phyloP scores from a whole-genome alignment of 2,797 vertebrate species.

The Acropternis orthonyx region DNA sequence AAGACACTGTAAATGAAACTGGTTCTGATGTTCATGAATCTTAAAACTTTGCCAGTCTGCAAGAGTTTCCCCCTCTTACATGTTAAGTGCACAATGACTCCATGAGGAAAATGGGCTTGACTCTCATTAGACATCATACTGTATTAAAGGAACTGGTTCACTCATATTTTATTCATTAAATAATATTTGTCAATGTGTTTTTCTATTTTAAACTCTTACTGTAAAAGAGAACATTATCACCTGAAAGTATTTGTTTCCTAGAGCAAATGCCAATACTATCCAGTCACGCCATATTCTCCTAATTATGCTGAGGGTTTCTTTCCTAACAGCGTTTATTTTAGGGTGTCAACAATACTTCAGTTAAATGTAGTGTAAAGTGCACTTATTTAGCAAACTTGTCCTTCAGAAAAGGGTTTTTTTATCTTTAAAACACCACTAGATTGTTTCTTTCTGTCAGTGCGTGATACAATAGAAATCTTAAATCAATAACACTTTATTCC shows the following conservation, averaged over 20 bases:
- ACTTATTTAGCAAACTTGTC: constrained; percentile 60
- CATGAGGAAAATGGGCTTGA: not conserved
- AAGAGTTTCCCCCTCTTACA: not conserved
- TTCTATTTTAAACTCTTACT: constrained; percentile 77
- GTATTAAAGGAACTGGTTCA: constrained; percentile 58
- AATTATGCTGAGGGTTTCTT: constrained; percentile 42
- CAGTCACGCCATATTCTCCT: constrained; percentile 28
- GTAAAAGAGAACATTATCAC: constrained; percentile 78
- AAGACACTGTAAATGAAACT: not conserved
- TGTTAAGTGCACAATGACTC: not conserved
- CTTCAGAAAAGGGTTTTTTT: constrained; percentile 48
- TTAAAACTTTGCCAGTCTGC: not conserved
- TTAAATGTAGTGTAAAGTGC: constrained; percentile 47
- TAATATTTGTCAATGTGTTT: constrained; percentile 69
- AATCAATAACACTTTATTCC: constrained; percentile 85
- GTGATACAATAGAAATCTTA: constrained; percentile 68
- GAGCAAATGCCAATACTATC: constrained; percentile 68
- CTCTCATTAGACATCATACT: not conserved
- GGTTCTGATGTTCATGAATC: not conserved
- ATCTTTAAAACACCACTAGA: not conserved
- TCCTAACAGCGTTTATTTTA: not conserved
- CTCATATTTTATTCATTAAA: constrained; percentile 82
- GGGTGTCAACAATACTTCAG: constrained; percentile 22
- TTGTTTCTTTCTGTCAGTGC: constrained; percentile 57
- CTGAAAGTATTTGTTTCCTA: constrained; percentile 64